Evolutionary conservation across 2,797 vertebrate genomes (phyloP), one percentile per base, ranked within the genome.

Genomic region (Myoxocephalus aenaeus): DNA sequence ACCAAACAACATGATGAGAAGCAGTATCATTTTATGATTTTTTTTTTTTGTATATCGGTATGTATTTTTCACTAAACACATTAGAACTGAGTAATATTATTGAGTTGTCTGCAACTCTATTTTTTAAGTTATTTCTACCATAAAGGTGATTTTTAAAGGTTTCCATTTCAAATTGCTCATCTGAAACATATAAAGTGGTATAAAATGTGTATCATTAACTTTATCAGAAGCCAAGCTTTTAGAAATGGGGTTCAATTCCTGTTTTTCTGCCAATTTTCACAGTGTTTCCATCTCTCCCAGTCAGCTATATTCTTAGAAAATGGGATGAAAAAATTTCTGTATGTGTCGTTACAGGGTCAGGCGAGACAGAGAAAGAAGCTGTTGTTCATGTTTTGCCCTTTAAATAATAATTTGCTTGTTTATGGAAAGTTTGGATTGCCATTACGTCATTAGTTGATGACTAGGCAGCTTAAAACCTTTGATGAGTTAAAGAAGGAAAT

Each of bases 401-500:
- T 46, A 25, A 64, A 61, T 14, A 84, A 54, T 71, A 1, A n/a
- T 75, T 70, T 74, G 54, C 78, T 83, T 74, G 18, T 82, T 78
- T 84, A 71, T 32, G 5, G 59, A 85, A 76, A 74, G 61, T 46
- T 73, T 17, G 63, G 27, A 58, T 80, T 56, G 5, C 40, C 12
- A 27, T 75, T 66, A 81, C 77, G 75, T 81, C 46, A 77, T 67
- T 53, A 48, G 10, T 82, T 11, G 74, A 63, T 69, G 82, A 83
- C 50, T 53, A 5, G 8, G 53, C 57, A 5, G 51, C 42, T 75
- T 73, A 29, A 86, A 83, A 73, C 51, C 61, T 81, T 84, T 88
- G 73, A 87, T 86, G 82, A 77, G 77, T 79, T 70, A 75, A 64
- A 74, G 32, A 79, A 54, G 83, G 77, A 89, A 87, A 77, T 22